phyloP scores from a whole-genome alignment of 1,140 invertebrate genomes.

The Listronotus bonariensis region DNA sequence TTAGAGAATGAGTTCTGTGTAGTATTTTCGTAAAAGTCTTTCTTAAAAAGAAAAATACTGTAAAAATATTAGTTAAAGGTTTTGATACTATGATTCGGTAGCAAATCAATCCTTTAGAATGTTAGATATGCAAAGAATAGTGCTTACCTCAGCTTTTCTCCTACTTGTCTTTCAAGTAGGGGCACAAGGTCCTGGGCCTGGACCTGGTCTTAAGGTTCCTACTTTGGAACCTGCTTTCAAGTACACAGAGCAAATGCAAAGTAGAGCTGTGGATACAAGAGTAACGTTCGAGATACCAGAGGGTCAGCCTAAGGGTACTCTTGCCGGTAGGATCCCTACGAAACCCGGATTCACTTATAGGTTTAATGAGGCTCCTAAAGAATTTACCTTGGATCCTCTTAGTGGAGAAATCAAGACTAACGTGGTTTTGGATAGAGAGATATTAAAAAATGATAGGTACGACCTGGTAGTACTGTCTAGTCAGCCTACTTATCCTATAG shows the following conservation, averaged over 20 bases:
- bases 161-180: slow-evolving; percentile 40
- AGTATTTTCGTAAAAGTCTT: no score
- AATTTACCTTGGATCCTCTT: slow-evolving; percentile 79
- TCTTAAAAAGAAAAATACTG: no score
- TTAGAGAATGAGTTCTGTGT: no score
- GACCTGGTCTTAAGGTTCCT: slow-evolving; percentile 57
- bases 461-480: slow-evolving; percentile 89
- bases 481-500: slow-evolving; percentile 91
- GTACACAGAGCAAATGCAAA: slow-evolving; percentile 75
- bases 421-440: slow-evolving; percentile 80
- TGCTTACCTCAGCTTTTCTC: slow-evolving; percentile 29
- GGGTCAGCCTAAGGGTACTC: slow-evolving; percentile 77
- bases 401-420: slow-evolving; percentile 84
- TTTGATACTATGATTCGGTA: slow-evolving; percentile 26
- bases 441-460: slow-evolving; percentile 75
- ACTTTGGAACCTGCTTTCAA: slow-evolving; percentile 50
- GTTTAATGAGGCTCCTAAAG: slow-evolving; percentile 86
- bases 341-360: slow-evolving; percentile 87
- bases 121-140: slow-evolving; percentile 43
- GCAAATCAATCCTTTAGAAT: no score
- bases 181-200: slow-evolving; percentile 54
- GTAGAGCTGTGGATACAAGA: slow-evolving; percentile 81
- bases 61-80: not conserved
- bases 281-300: slow-evolving; percentile 84
- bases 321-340: slow-evolving; percentile 83